Evolutionary conservation across 2,888 invertebrate genomes (phyloP), one percentile per base, ranked within the genome.

Genomic region (Agonopterix alstromeriana): DNA sequence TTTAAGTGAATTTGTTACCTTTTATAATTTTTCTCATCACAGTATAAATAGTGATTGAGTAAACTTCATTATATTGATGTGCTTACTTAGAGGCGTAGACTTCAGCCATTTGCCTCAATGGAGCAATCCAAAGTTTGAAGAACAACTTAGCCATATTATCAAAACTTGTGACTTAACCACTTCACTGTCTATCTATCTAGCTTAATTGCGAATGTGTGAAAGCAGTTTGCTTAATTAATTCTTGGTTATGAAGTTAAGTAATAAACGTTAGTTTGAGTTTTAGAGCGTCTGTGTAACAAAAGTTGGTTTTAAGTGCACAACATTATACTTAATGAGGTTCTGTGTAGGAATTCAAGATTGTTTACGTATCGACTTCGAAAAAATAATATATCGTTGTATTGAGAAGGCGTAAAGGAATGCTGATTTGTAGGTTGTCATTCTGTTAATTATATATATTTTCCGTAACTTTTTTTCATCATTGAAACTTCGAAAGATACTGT

Each of bases 21-120:
- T 45, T 43, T 43, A 43, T 43, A 48, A 44, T 48, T 12, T 54
- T 46, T 48, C 36, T 38, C 40, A 38, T 51, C 17, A 48, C 41
- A 46, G 48, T 27, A 7, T 17, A 11, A 38, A 7, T 38, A 54
- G 51, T 55, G 55, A 67, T 70, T 65, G 60, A 58, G 62, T 63
- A 61, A 69, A 70, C 61, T 65, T 67, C 62, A 70, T 72, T 64
- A 68, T 60, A 60, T 65, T 67, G 62, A 72, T 73, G 70, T 68
- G 68, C 70, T 71, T 69, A 66, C 72, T 52, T 43, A 46, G 48
- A 51, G 53, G 53, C 53, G 43, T 63, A 58, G 61, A 66, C 57
- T 67, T 66, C 46, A 56, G 52, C 59, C 63, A 65, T 67, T 66
- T 61, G 58, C 60, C 59, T 56, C 60, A 60, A 58, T 58, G 58